Percentiles rank a stretch among this genome's conserved stretches.
These are phyloP conservation scores for Syrphus vitripennis DNA, from an alignment of 2,888 invertebrate species.

Conservation along the genomic window DNA sequence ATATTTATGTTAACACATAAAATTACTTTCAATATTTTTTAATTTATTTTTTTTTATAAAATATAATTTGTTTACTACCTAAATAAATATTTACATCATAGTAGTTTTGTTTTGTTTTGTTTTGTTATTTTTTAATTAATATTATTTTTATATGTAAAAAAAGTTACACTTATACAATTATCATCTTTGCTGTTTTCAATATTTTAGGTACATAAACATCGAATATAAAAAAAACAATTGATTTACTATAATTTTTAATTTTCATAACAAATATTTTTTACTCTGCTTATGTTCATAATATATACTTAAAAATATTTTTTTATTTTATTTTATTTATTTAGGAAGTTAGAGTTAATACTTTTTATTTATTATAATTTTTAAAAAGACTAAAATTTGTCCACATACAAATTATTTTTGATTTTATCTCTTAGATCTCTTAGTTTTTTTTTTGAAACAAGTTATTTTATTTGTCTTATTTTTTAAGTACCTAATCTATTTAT, in stretches of 20 bases:
- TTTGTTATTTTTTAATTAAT: neutral
- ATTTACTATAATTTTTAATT: neutral
- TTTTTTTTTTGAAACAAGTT: neutral
- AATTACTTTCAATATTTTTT: neutral
- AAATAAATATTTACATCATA: constrained; percentile 70
- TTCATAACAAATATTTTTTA: constrained; percentile 20
- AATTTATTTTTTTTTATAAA: neutral
- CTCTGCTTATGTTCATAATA: neutral
- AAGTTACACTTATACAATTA: constrained; percentile 27
- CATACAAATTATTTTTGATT: neutral
- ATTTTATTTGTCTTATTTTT: neutral
- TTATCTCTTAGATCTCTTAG: neutral
- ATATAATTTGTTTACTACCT: constrained; percentile 67
- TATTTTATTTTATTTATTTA: constrained; percentile 9
- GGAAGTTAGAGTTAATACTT: constrained; percentile 59
- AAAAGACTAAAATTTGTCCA: constrained; percentile 6
- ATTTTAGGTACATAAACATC: neutral
- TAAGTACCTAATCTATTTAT: constrained; percentile 33
- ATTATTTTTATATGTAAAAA: constrained; percentile 18
- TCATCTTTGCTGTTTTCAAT: constrained; percentile 15
- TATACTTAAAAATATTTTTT: constrained; percentile 14
- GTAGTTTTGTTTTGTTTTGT: constrained; percentile 5
- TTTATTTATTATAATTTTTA: neutral
- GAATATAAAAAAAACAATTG: constrained; percentile 13
- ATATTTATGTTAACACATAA: neutral